Conservation (phyloP, 2,113 vertebrate species). For the Triplophysa dalaica region DNA sequence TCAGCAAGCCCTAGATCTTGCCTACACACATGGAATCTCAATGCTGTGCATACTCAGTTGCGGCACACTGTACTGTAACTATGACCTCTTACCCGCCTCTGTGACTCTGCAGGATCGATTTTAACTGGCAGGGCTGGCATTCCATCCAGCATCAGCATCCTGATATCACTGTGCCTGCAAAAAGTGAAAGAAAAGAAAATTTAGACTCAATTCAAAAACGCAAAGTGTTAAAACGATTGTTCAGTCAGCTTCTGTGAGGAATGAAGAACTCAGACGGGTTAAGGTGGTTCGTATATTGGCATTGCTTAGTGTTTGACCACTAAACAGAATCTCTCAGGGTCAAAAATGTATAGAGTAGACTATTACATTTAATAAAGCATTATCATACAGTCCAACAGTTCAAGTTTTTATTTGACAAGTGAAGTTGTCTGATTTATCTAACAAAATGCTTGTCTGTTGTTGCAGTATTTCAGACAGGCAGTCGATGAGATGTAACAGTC, state of each 20-base stretch:
- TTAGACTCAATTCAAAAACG: slow-evolving; percentile 1
- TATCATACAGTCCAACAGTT: neutral
- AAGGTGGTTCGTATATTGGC: neutral
- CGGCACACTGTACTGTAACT: neutral
- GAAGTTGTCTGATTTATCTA: too few relatives aligned
- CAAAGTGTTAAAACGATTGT: neutral
- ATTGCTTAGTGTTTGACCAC: neutral
- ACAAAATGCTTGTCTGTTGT: too few relatives aligned
- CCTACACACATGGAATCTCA: neutral
- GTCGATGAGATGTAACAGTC: too few relatives aligned
- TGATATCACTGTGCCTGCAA: slow-evolving; percentile 69
- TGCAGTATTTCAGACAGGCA: too few relatives aligned
- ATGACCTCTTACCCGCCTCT: slow-evolving; percentile 79
- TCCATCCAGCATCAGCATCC: slow-evolving; percentile 92
- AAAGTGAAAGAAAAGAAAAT: neutral
- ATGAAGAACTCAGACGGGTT: neutral
- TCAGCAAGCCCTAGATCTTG: too few relatives aligned
- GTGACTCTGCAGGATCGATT: slow-evolving; percentile 84
- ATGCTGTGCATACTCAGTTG: neutral
- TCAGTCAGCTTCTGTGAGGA: neutral
- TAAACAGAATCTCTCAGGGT: neutral
- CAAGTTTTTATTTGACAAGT: too few relatives aligned
- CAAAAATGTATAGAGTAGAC: slow-evolving; percentile 11
- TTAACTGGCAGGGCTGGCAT: slow-evolving; percentile 89
- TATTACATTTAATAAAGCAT: neutral